phyloP scores from a whole-genome alignment of 2,113 vertebrate species.

The Mirza zaza region DNA sequence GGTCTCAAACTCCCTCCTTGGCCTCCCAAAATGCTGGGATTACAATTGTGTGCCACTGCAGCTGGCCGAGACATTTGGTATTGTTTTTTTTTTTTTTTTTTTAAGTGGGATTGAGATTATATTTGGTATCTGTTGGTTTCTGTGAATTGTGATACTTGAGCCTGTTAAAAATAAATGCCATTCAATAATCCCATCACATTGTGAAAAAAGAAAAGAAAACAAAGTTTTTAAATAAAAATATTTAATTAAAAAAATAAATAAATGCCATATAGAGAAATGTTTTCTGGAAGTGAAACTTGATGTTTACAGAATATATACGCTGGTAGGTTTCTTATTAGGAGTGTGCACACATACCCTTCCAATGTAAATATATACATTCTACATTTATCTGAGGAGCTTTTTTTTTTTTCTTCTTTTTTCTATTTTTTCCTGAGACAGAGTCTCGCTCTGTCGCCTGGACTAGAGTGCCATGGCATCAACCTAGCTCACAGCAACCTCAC shows the following conservation, averaged over 20 bases:
- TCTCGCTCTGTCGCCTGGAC: too few species aligned
- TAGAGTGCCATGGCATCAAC: too few species aligned
- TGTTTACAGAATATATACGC: conserved; percentile 68
- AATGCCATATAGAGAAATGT: conserved; percentile 34
- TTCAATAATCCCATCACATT: too few species aligned
- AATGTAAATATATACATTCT: conserved; percentile 82
- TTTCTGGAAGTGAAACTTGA: conserved; percentile 64
- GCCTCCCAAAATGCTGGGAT: too few species aligned
- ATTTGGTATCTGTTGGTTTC: conserved; percentile 17
- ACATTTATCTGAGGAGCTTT: conserved; percentile 76
- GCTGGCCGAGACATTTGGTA: too few species aligned
- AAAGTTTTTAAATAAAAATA: too few species aligned
- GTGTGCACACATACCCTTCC: conserved; percentile 70
- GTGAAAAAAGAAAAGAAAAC: too few species aligned
- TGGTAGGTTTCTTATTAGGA: conserved; percentile 25
- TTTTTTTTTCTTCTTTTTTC: neutral
- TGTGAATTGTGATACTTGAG: neutral
- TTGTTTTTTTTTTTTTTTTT: neutral
- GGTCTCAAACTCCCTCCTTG: too few species aligned
- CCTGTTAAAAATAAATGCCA: conserved; percentile 34
- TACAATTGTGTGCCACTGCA: too few species aligned
- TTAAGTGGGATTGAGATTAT: neutral
- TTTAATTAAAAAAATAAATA: neutral
- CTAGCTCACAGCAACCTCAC: too few species aligned
- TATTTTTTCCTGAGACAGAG: too few species aligned